Base-by-base conservation (phyloP, 1,140 invertebrate species). In the Bactericera cockerelli region DNA sequence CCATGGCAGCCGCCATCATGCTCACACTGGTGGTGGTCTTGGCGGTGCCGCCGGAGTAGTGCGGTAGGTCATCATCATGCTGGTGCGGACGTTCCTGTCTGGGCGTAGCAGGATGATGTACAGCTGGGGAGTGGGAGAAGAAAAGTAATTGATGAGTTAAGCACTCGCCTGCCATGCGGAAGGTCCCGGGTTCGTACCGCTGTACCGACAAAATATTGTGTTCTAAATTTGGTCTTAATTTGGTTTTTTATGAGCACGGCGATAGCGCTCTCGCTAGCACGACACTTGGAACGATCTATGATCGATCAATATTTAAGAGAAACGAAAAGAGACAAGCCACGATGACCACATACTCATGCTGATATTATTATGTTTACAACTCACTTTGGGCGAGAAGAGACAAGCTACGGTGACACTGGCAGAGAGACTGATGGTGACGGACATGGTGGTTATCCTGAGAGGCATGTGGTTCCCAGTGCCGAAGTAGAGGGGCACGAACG, bases 51-150 rank as follows among this genome's bases (percentile, higher is more conserved):
- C 62, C 39, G 57, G 61, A 53, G 63, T 60, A 21, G 22, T n/a
- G n/a, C 59, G 33, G 60, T 59, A 26, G 22, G 60, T 64, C 4
- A 84, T 81, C 88, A 93, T 93, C 78, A 94, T 90, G 67, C 85
- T 86, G 70, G 90, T 88, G 0, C 93, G 79, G 2, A 96, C 83
- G 71, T 97, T 97, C 38, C 88, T 78, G 72, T 96, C 93, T 1
- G 93, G 92, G 56, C 88, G 80, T 25, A 94, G 80, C 49, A 97
- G 72, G 63, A 97, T 95, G 66, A 97, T 95, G 73, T 95, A 95
- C 14, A 96, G 70, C 84, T 94, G 70, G 39, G 70, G 71, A 58
- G 69, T 53, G 56, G 14, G n/a, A 62, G 26, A n/a, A 22, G 26
- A 56, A 19, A 56, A 19, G 10, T 10, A 26, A 16, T 19, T 54